These are phyloP conservation scores for Anser cygnoides DNA, from an alignment of 2,113 vertebrate species.

Conservation along the genomic window DNA sequence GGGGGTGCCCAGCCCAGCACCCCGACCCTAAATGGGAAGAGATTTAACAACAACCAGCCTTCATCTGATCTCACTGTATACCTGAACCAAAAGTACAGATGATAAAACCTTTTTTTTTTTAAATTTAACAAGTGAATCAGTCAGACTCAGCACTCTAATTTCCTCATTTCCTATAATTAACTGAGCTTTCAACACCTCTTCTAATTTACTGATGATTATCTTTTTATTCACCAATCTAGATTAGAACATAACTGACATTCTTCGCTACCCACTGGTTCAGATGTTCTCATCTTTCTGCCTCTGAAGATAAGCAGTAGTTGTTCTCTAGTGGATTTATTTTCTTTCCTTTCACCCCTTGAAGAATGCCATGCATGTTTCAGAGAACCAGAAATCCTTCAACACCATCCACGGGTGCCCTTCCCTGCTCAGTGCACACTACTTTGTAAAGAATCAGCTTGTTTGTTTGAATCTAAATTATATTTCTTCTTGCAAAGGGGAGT, in stretches of 20 bases:
- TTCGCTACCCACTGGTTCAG: conserved; percentile 26
- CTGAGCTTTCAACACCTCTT: conserved; percentile 66
- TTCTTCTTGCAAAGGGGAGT: neutral
- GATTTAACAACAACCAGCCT: neutral
- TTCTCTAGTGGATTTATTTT: neutral
- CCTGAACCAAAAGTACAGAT: neutral
- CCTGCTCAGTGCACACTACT: neutral
- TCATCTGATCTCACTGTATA: neutral
- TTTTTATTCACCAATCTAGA: conserved; percentile 56
- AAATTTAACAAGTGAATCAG: conserved; percentile 57
- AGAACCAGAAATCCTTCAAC: neutral
- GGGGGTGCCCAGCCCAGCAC: neutral
- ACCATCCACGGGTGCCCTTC: neutral
- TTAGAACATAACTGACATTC: conserved; percentile 58
- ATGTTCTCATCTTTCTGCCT: conserved; percentile 37
- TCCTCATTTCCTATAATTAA: conserved; percentile 75
- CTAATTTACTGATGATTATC: conserved; percentile 59
- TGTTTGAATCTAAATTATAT: neutral
- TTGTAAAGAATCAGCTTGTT: neutral
- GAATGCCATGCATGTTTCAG: rapidly evolving
- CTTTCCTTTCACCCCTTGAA: neutral
- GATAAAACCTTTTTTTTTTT: neutral
- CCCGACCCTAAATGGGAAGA: neutral
- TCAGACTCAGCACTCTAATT: conserved; percentile 69
- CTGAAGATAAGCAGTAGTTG: neutral